Conservation (phyloP, 2,113 vertebrate species). For the Centropristis striata region DNA sequence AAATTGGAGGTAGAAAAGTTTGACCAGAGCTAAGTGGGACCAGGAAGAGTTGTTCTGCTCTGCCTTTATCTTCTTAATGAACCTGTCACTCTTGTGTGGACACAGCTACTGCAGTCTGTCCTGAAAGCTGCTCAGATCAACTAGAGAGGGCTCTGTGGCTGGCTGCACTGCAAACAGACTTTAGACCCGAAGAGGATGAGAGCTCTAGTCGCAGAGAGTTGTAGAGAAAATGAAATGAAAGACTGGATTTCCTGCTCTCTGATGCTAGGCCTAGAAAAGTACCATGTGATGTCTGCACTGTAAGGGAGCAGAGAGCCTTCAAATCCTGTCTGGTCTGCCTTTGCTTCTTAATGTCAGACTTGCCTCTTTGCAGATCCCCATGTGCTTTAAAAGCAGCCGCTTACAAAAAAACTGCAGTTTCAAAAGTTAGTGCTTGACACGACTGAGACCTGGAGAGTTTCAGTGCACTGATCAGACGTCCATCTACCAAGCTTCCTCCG, state of each 20-base stretch:
- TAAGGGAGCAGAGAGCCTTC: slow-evolving; percentile 21
- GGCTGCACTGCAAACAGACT: slow-evolving; percentile 25
- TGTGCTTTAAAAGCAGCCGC: slow-evolving; percentile 20
- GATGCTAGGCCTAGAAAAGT: slow-evolving; percentile 23
- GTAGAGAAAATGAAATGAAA: slow-evolving; percentile 37
- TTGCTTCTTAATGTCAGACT: slow-evolving; percentile 29
- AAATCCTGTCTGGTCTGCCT: slow-evolving; percentile 36
- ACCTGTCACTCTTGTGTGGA: slow-evolving; percentile 65
- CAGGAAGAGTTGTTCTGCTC: slow-evolving; percentile 50
- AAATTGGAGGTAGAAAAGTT: slow-evolving; percentile 25
- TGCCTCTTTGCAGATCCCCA: slow-evolving; percentile 18
- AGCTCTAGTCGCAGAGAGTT: neutral
- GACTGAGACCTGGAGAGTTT: slow-evolving; percentile 16
- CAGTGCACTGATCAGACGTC: slow-evolving; percentile 23
- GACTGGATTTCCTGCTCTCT: slow-evolving; percentile 18
- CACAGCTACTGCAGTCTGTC: slow-evolving; percentile 37
- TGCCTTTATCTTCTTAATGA: slow-evolving; percentile 73
- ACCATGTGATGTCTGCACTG: slow-evolving; percentile 36
- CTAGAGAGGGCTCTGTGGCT: neutral
- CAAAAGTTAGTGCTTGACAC: slow-evolving; percentile 8
- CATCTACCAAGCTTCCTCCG: slow-evolving; percentile 16
- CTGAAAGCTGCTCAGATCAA: slow-evolving; percentile 32
- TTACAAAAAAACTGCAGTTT: neutral
- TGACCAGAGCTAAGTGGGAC: slow-evolving; percentile 30
- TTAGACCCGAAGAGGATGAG: neutral